Conservation (phyloP, 2,797 vertebrate genomes). For the Acomys russatus region DNA sequence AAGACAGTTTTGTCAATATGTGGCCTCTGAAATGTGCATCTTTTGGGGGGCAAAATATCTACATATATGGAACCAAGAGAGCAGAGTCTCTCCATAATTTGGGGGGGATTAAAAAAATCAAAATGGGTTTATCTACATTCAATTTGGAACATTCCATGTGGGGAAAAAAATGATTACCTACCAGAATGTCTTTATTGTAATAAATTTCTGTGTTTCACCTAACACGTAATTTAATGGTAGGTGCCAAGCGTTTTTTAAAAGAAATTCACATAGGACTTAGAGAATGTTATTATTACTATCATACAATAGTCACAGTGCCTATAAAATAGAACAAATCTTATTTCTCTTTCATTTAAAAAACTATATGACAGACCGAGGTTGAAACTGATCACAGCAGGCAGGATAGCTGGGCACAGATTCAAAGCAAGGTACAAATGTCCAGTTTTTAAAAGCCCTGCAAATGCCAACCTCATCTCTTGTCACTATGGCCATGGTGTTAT, state of each 20-base stretch:
- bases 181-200: slow-evolving; percentile 60
- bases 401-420: slow-evolving; percentile 66
- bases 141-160: slow-evolving; percentile 52
- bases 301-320: slow-evolving; percentile 65
- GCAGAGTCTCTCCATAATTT: slow-evolving; percentile 26
- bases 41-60: slow-evolving; percentile 61
- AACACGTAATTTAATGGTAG: slow-evolving; percentile 35
- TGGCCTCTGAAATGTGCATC: slow-evolving; percentile 28
- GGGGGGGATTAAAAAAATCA: slow-evolving; percentile 34
- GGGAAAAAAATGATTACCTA: background rate
- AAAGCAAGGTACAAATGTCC: slow-evolving; percentile 81
- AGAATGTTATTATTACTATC: slow-evolving; percentile 75
- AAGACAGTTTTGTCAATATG: slow-evolving; percentile 47
- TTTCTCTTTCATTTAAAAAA: slow-evolving; percentile 65
- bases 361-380: slow-evolving; percentile 48
- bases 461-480: slow-evolving; percentile 73
- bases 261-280: slow-evolving; percentile 69
- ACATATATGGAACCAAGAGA: slow-evolving; percentile 22
- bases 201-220: slow-evolving; percentile 69
- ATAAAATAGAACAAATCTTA: slow-evolving; percentile 76
- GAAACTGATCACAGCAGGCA: slow-evolving; percentile 79
- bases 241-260: slow-evolving; percentile 71
- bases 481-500: slow-evolving; percentile 51
- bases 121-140: slow-evolving; percentile 59
- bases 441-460: slow-evolving; percentile 76